These are phyloP conservation scores for Pasiphila rectangulata DNA, from an alignment of 2,888 invertebrate genomes.

Conservation along the genomic window DNA sequence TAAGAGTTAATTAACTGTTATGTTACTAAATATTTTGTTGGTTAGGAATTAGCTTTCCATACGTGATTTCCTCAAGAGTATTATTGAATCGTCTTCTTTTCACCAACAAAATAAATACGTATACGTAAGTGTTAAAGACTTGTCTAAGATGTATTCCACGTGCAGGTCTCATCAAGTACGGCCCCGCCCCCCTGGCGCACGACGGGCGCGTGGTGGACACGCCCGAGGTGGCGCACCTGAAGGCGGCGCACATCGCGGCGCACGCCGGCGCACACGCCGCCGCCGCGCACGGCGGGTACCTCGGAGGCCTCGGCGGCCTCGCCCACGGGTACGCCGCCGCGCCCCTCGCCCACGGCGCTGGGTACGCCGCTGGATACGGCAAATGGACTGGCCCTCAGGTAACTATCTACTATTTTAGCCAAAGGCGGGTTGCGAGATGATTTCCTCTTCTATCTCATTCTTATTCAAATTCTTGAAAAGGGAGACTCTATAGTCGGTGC, in stretches of 20 bases:
- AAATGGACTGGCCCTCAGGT: slow-evolving; percentile 72
- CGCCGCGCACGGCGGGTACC: slow-evolving; percentile 47
- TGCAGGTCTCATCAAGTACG: slow-evolving; percentile 73
- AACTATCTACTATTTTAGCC: neutral
- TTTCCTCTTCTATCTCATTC: too few species aligned
- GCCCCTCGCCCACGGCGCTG: slow-evolving; percentile 36
- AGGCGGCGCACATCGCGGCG: slow-evolving; percentile 77
- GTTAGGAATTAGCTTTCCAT: too few species aligned
- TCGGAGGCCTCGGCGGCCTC: slow-evolving; percentile 41
- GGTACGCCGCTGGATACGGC: slow-evolving; percentile 70
- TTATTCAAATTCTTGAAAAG: too few species aligned
- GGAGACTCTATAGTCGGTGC: too few species aligned
- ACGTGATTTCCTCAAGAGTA: too few species aligned
- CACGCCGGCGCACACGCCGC: slow-evolving; percentile 63
- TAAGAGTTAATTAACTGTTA: too few species aligned
- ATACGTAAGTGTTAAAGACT: too few species aligned
- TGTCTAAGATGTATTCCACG: neutral
- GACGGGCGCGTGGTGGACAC: slow-evolving; percentile 77
- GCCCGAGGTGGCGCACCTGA: slow-evolving; percentile 80
- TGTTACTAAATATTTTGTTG: too few species aligned
- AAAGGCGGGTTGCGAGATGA: too few species aligned
- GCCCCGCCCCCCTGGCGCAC: slow-evolving; percentile 74
- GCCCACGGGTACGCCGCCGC: slow-evolving; percentile 42
- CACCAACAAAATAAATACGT: too few species aligned
- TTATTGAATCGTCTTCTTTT: too few species aligned